Evolutionary conservation across 2,888 invertebrate genomes (phyloP).

Genomic region (Morinoia aosen): DNA sequence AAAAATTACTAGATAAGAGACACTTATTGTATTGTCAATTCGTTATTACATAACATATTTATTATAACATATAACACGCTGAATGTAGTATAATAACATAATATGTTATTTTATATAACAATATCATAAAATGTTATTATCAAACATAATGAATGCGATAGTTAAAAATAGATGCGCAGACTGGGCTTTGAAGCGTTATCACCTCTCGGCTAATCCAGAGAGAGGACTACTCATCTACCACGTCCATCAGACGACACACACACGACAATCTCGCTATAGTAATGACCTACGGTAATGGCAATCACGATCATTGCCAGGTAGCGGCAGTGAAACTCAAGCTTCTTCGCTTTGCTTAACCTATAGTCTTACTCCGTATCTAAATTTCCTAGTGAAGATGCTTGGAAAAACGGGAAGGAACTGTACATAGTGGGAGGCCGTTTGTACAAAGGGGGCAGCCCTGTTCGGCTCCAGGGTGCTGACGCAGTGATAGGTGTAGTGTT

Average conservation of each 20-base stretch:
- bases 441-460: background rate
- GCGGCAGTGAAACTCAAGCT: background rate
- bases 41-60: background rate
- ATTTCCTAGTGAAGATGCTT: background rate
- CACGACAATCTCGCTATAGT: slow-evolving; percentile 14
- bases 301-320: background rate
- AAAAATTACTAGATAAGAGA: background rate
- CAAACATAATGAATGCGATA: background rate
- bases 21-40: background rate
- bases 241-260: slow-evolving; percentile 28
- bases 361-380: background rate
- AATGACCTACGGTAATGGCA: background rate
- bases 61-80: too few relatives aligned
- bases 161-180: background rate
- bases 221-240: background rate
- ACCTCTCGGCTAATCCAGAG: slow-evolving; percentile 17
- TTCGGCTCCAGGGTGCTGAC: background rate
- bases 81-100: too few relatives aligned
- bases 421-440: background rate
- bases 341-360: background rate
- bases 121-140: background rate
- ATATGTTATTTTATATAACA: background rate
- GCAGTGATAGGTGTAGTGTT: too few relatives aligned
- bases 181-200: background rate
- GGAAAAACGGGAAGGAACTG: background rate